Evolutionary conservation across 2,888 invertebrate genomes (phyloP), one percentile per base, ranked within the genome.

Genomic region (Lathronympha strigana): DNA sequence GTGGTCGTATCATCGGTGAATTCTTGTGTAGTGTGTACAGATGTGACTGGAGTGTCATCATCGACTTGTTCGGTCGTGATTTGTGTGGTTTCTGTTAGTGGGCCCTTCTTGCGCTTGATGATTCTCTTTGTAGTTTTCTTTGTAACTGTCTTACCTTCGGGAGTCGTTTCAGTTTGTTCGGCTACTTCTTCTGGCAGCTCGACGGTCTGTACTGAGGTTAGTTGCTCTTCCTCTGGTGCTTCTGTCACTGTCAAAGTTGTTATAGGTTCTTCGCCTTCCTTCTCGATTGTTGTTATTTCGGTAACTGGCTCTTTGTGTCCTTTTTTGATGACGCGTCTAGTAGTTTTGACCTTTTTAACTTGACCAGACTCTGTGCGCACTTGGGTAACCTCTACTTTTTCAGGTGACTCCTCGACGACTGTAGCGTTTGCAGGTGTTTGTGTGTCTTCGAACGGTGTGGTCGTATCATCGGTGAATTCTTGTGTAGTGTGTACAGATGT

Each of bases 1-100:
- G 31, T 31, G 1, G 31, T 31, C 9, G 49, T 49, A 6, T 51
- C 72, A 5, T 69, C 68, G 5, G 47, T 57, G 6, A 68, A 45
- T 61, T 71, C 19, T 1, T 51, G 19, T 33, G 19, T 51, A 5
- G 31, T 51, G 19, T 33, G 19, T 2, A 51, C 6, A 4, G 31
- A 33, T 31, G 6, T 13, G 5, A 31, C 19, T 0, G 50, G 50
- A 4, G 4, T 4, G 0, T 51, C 5, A 4, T 51, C 19, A 6
- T 51, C 19, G 0, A 51, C 2, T 19, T 19, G 17, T 51, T 50
- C 50, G 3, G 19, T 51, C 4, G 68, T 72, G 68, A 19, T 69
- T 51, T 54, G 57, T 19, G 57, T 45, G 1, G 31, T 45, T 51
- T 51, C 19, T 67, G 33, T 13, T 28, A 17, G 13, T 19, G 55